Evolutionary conservation across 2,888 invertebrate genomes (phyloP).

Genomic region (Pyrrhosoma nymphula): DNA sequence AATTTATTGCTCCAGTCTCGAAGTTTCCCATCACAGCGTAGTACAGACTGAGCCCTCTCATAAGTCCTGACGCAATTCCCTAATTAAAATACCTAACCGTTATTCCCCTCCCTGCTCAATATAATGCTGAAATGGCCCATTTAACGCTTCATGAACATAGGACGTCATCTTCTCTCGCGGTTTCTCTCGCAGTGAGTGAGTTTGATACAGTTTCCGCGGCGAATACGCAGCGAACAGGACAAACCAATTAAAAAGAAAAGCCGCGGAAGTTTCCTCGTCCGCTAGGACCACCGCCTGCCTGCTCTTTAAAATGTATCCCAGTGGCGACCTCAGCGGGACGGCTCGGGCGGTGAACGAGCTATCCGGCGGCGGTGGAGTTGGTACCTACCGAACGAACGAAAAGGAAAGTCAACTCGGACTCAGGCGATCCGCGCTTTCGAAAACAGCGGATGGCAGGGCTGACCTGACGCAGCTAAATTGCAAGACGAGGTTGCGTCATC

Average conservation of each 20-base stretch:
- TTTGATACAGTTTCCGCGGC: background rate
- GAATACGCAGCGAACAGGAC: background rate
- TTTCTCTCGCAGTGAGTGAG: background rate
- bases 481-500: background rate
- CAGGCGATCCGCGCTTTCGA: constrained; percentile 7
- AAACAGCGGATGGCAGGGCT: background rate
- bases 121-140: background rate
- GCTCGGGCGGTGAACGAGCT: background rate
- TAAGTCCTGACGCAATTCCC: too few species aligned
- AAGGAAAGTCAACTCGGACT: background rate
- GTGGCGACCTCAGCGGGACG: background rate
- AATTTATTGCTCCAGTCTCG: too few species aligned
- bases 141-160: background rate
- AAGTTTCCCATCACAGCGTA: too few species aligned
- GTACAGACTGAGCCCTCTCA: too few species aligned
- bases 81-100: too few species aligned
- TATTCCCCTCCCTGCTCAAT: background rate
- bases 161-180: background rate
- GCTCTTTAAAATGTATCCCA: background rate
- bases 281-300: background rate
- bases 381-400: background rate
- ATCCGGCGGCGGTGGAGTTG: background rate
- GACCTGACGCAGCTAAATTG: constrained; percentile 4
- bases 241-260: background rate
- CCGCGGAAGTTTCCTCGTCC: background rate